Evolutionary conservation across 1,140 invertebrate genomes (phyloP), one percentile per base, ranked within the genome.

Genomic region (Pogonus chalceus): DNA sequence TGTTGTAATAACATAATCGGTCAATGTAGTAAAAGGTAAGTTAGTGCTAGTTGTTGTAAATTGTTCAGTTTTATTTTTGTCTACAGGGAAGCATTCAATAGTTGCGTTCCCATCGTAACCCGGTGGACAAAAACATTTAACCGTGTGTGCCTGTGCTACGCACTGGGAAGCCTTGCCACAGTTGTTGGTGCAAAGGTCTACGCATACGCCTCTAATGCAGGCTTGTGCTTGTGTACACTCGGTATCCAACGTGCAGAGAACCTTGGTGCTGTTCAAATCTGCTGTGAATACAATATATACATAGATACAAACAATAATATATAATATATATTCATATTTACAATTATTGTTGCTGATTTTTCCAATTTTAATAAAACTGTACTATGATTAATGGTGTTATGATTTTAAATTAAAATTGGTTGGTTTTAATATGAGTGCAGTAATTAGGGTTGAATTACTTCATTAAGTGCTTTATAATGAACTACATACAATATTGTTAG

Each of bases 171-270:
- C 72, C 55, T 70, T 65, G 51, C 76, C 81, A 74, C 82, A 85
- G 55, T 64, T 63, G 52, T 67, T 67, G 56, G 70, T 72, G 69
- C 84, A 87, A 56, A 79, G 81, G 72, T 84, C 79, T 65, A 75
- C 68, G 71, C 84, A 87, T 68, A 73, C 71, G 55, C 76, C 76
- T 58, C 72, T 71, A 63, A 81, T 71, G 73, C 84, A 87, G 65
- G 78, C 77, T 65, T 80, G 72, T 68, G 72, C 73, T 61, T 79
- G 75, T 63, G 74, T 76, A 73, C 84, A 87, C 62, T 86, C 79
- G 62, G 75, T 72, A 69, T 85, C 74, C 66, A 70, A 70, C 61
- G 74, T 75, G 76, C 79, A 81, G 63, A 64, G 69, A 65, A 70
- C 65, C 59, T 69, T 65, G 60, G 67, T 69, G 65, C 69, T 65